Percentiles rank a stretch among this genome's conserved stretches.
phyloP scores from a whole-genome alignment of 2,797 vertebrate genomes.

The Xenops minutus region DNA sequence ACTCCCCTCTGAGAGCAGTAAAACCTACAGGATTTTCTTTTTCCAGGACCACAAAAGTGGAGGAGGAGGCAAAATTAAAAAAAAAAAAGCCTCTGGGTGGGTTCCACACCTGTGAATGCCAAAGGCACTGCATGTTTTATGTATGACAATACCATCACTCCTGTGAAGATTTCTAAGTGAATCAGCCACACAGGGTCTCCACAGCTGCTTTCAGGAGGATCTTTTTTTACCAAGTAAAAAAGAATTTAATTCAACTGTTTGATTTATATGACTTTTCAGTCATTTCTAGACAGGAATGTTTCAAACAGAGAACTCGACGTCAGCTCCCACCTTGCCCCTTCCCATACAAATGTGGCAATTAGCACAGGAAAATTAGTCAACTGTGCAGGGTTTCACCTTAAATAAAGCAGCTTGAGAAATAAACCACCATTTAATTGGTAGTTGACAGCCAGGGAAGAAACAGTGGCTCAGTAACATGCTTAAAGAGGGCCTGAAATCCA shows the following conservation, averaged over 20 bases:
- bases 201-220: background rate
- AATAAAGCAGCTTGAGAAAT: constrained; percentile 36
- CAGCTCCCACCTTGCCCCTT: background rate
- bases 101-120: background rate
- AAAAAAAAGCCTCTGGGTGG: background rate
- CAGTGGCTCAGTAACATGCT: background rate
- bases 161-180: background rate
- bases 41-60: background rate
- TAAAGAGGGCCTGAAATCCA: background rate
- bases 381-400: background rate
- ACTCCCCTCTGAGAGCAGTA: background rate
- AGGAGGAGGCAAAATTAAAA: background rate
- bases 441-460: constrained; percentile 1
- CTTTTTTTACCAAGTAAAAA: too few species aligned
- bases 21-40: background rate
- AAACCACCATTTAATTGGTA: background rate
- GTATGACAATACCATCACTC: background rate
- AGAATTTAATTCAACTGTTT: background rate
- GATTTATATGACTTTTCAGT: background rate
- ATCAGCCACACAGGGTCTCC: background rate
- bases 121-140: background rate
- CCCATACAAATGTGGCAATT: constrained; percentile 5
- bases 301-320: background rate
- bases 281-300: background rate
- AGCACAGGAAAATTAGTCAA: constrained; percentile 19